A percentile compares a stretch with the other conserved stretches of the same genome.
Evolutionary conservation across 2,888 invertebrate species (phyloP).

Genomic region (Drosophila niveifrons): DNA sequence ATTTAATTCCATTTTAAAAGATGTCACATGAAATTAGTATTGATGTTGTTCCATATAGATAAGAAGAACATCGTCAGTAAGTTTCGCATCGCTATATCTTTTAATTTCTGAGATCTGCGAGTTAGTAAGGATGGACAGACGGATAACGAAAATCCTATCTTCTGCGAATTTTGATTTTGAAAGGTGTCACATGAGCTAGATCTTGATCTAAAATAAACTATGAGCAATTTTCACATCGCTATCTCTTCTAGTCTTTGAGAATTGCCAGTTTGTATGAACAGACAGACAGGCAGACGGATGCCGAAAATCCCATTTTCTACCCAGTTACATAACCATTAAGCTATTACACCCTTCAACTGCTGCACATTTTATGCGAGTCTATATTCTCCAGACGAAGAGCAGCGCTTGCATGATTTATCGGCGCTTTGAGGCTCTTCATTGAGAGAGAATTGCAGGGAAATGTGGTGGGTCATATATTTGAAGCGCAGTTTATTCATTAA

Average conservation of each 20-base stretch:
- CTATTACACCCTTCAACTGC: neutral
- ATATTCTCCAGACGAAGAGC: neutral
- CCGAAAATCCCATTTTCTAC: neutral
- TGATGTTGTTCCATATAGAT: no score
- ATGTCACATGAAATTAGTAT: no score
- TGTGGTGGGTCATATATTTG: slow-evolving; percentile 58
- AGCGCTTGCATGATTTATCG: slow-evolving; percentile 12
- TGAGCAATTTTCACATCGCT: no score
- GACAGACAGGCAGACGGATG: neutral
- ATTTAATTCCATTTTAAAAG: no score
- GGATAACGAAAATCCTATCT: neutral
- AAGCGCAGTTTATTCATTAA: slow-evolving; percentile 69
- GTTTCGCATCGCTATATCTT: no score
- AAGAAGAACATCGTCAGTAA: no score
- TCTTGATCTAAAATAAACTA: no score
- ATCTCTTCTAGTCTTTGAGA: neutral
- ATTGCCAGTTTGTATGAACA: neutral
- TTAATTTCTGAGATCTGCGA: neutral
- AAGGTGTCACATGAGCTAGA: no score
- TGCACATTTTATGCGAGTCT: neutral
- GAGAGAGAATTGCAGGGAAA: slow-evolving; percentile 1
- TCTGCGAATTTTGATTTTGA: no score
- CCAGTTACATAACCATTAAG: neutral
- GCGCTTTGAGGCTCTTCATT: slow-evolving; percentile 15
- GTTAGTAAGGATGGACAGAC: neutral